A percentile compares a stretch with the other conserved stretches of the same genome.
phyloP scores from a whole-genome alignment of 2,888 invertebrate genomes.

The Drosophila falleni region DNA sequence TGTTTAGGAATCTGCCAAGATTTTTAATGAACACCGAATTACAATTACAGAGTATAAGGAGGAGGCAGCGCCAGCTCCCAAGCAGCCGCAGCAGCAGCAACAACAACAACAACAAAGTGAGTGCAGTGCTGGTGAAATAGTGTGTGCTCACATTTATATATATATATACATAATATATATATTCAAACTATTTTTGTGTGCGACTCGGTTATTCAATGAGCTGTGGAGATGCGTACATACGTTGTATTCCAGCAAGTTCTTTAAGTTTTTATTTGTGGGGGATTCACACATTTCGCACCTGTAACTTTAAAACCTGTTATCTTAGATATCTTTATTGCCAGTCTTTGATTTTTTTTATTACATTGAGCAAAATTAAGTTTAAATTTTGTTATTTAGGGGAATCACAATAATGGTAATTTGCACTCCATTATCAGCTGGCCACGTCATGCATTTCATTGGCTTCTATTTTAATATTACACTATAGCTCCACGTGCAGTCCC shows the following conservation, averaged over 20 bases:
- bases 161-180: background rate
- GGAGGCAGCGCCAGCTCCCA: conserved; percentile 9
- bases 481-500: conserved; percentile 6
- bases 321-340: background rate
- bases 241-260: conserved; percentile 11
- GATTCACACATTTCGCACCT: conserved; percentile 1
- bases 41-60: conserved; percentile 34
- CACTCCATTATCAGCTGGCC: background rate
- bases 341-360: too few relatives aligned
- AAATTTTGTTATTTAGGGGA: background rate
- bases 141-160: background rate
- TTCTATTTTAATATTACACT: background rate
- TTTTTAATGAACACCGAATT: background rate
- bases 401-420: background rate
- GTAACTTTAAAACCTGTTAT: background rate
- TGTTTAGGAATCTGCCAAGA: background rate
- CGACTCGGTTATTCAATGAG: background rate
- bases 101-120: conserved; percentile 43
- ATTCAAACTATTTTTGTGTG: background rate
- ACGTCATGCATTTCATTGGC: conserved; percentile 2
- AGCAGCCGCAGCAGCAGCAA: conserved; percentile 30
- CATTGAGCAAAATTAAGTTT: background rate
- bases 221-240: background rate
- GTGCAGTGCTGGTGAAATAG: conserved; percentile 32
- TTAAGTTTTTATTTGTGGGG: conserved; percentile 1